Conservation (phyloP, 2,888 invertebrate species). For the Acleris sparsana region DNA sequence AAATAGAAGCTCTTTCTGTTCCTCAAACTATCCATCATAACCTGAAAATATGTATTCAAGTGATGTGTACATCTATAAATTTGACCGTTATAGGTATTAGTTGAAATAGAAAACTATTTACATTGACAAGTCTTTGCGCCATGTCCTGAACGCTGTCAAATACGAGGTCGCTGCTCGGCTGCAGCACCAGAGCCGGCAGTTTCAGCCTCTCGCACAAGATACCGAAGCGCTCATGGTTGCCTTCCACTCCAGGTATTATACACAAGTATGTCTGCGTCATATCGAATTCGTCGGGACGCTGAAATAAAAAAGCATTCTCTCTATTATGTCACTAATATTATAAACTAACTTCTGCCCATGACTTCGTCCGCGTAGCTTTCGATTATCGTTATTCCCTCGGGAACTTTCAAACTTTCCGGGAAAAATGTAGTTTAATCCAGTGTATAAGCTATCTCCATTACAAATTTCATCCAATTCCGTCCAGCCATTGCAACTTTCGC, state of each 20-base stretch:
- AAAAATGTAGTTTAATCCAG: too few relatives aligned
- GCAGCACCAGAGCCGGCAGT: constrained; percentile 16
- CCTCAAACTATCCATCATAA: constrained; percentile 27
- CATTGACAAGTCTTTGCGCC: constrained; percentile 16
- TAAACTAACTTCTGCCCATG: too few relatives aligned
- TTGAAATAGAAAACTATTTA: background rate
- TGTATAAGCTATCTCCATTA: too few relatives aligned
- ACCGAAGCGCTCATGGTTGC: constrained; percentile 18
- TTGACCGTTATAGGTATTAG: background rate
- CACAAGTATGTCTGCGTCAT: constrained; percentile 9
- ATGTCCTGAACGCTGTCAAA: constrained; percentile 12
- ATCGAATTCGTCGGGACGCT: constrained; percentile 7
- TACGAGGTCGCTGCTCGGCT: constrained; percentile 8
- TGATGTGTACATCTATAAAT: background rate
- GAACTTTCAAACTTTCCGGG: too few relatives aligned
- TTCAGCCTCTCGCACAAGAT: constrained; percentile 24
- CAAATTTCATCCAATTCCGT: too few relatives aligned
- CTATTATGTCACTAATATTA: too few relatives aligned
- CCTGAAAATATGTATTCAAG: constrained; percentile 13
- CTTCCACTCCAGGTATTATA: constrained; percentile 29
- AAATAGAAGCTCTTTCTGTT: constrained; percentile 33
- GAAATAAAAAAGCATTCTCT: background rate
- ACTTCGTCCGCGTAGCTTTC: too few relatives aligned
- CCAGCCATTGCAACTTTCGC: too few relatives aligned
- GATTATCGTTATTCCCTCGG: too few relatives aligned